phyloP scores from a whole-genome alignment of 2,113 vertebrate species.

The Solenodon paradoxus region DNA sequence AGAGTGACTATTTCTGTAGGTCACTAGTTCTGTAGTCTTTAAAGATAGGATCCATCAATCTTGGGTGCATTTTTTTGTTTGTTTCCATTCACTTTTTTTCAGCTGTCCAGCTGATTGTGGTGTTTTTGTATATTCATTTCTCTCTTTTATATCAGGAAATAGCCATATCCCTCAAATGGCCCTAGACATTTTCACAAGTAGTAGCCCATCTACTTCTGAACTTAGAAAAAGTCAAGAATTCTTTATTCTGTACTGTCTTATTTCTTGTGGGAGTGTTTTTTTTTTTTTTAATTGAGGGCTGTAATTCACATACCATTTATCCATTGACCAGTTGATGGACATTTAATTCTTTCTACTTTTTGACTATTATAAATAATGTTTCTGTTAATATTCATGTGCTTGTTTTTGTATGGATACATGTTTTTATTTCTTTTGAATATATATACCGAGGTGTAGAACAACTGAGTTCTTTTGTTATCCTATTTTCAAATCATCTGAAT shows the following conservation, averaged over 20 bases:
- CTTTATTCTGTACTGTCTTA: not conserved
- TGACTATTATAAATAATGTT: constrained; percentile 27
- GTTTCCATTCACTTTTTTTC: constrained; percentile 13
- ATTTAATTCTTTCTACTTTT: constrained; percentile 18
- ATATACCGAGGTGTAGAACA: not conserved
- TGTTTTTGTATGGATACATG: not conserved
- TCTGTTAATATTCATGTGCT: not conserved
- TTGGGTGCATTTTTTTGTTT: not conserved
- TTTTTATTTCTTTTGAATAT: constrained; percentile 12
- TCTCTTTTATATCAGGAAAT: constrained; percentile 45
- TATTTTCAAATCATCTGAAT: constrained; percentile 20
- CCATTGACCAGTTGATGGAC: not conserved
- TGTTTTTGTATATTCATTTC: not conserved
- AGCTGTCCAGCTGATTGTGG: not conserved
- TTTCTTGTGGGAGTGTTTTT: not conserved
- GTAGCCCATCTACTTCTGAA: constrained; percentile 41
- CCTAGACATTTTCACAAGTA: constrained; percentile 34
- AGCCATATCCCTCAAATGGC: not conserved
- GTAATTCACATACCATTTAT: not conserved
- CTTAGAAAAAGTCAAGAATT: constrained; percentile 10
- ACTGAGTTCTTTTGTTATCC: not conserved
- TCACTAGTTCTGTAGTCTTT: too few relatives aligned
- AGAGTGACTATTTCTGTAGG: not conserved
- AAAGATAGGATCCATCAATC: not conserved
- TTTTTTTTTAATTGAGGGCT: not conserved